Base-by-base conservation (phyloP, 2,888 invertebrate species). In the Myathropa florea region DNA sequence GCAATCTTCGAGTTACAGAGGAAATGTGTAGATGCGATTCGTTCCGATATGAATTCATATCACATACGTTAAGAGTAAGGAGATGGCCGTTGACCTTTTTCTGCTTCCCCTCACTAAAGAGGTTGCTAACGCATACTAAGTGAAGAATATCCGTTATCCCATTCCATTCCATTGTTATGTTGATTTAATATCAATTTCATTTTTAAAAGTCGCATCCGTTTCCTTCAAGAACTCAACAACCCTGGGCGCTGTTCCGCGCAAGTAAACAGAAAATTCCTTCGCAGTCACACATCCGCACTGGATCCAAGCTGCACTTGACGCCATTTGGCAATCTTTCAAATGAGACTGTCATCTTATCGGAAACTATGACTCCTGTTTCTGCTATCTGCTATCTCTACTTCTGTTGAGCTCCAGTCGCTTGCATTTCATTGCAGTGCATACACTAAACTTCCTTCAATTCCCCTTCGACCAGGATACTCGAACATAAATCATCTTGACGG, bases 261-360 rank as follows among this genome's bases (percentile, higher is more conserved):
- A 59, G 21, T 33, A 33, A 33, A 63, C 21, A 21, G 23, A 55
- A n/a, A 28, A 18, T 18, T 18, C 46, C 46, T 46, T 46, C 39
- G n/a, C 18, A 18, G 18, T 18, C 67, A 24, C 12, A n/a, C 70
- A 59, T 28, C 9, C 30, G 59, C 26, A 81, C 53, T 57, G 57
- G 57, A 23, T 23, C 57, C 26, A 76, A 18, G 28, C 53, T 77
- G 68, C 78, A 86, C 78, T 83, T 78, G 83, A 75, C 73, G 78
- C 70, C 82, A 30, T 75, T 90, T 90, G 91, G 78, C 81, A 88
- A 84, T 81, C 88, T 77, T 81, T 84, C 84, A 84, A 85, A 82
- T 75, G 82, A 67, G 63, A 76, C 81, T 85, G 84, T 83, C 85
- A 86, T 77, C 73, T 78, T 86, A 86, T 86, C 86, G 53, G 75